phyloP scores from a whole-genome alignment of 1,140 invertebrate genomes.

The Macrostomum lignano region DNA sequence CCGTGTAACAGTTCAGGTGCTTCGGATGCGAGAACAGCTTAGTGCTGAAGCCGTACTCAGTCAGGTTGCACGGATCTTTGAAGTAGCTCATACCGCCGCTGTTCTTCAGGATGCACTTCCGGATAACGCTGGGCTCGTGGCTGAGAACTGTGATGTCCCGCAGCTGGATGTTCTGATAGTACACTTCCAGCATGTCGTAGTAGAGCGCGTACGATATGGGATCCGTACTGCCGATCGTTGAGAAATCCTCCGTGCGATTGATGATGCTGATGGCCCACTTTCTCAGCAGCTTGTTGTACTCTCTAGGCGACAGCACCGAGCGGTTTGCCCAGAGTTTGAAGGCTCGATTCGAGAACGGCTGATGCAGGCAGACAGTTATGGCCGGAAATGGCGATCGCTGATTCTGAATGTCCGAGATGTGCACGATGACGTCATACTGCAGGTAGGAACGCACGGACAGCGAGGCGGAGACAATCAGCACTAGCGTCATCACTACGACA shows the following conservation, averaged over 20 bases:
- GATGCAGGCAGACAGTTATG: slow-evolving; percentile 1
- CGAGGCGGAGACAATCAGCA: not conserved
- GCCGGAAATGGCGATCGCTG: slow-evolving; percentile 1
- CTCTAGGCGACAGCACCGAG: slow-evolving; percentile 1
- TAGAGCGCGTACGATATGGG: too few relatives aligned
- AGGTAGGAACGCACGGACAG: not conserved
- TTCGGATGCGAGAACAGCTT: slow-evolving; percentile 1
- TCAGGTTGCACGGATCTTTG: not conserved
- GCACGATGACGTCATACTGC: not conserved
- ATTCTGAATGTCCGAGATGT: too few relatives aligned
- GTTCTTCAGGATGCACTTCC: not conserved
- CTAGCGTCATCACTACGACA: not conserved
- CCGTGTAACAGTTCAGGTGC: slow-evolving; percentile 1
- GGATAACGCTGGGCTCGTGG: not conserved
- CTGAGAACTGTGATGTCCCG: not conserved
- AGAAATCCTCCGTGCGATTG: not conserved
- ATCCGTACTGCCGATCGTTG: not conserved
- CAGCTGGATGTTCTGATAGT: slow-evolving; percentile 1
- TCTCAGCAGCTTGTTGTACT: not conserved
- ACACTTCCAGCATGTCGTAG: not conserved
- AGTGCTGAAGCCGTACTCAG: not conserved
- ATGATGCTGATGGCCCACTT: not conserved
- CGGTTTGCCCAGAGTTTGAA: not conserved
- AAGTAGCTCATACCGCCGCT: not conserved
- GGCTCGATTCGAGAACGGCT: not conserved